Evolutionary conservation across 2,888 invertebrate species (phyloP).

Genomic region (Norana najaformis): DNA sequence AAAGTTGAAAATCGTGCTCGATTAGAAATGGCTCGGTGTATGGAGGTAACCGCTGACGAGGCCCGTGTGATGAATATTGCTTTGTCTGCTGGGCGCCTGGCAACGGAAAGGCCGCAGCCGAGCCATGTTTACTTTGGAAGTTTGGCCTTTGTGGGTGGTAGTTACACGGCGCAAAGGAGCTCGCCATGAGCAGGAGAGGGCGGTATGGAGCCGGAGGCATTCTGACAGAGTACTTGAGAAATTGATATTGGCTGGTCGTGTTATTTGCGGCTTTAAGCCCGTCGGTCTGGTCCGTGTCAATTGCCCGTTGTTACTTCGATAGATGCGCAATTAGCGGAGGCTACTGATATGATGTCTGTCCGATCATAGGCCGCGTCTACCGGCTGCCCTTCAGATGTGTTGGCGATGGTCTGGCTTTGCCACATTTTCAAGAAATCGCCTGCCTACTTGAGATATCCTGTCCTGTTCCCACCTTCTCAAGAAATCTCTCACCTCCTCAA

Average conservation of each 20-base stretch:
- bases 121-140: background rate
- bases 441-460: background rate
- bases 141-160: constrained; percentile 13
- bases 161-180: background rate
- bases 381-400: background rate
- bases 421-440: no score
- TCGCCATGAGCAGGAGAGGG: background rate
- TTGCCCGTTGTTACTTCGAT: background rate
- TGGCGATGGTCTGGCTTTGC: no score
- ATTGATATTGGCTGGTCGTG: background rate
- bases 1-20: background rate
- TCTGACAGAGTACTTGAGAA: background rate
- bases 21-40: background rate
- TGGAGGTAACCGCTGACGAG: background rate
- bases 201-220: background rate
- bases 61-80: background rate
- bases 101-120: background rate
- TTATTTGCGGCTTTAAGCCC: background rate
- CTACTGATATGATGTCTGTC: background rate
- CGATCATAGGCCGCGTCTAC: background rate
- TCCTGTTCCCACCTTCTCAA: background rate
- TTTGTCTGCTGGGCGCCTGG: background rate
- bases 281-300: background rate
- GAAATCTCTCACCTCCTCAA: background rate
- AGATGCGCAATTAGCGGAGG: background rate